Evolutionary conservation across 2,888 invertebrate species (phyloP).

Genomic region (Meloe dianella): DNA sequence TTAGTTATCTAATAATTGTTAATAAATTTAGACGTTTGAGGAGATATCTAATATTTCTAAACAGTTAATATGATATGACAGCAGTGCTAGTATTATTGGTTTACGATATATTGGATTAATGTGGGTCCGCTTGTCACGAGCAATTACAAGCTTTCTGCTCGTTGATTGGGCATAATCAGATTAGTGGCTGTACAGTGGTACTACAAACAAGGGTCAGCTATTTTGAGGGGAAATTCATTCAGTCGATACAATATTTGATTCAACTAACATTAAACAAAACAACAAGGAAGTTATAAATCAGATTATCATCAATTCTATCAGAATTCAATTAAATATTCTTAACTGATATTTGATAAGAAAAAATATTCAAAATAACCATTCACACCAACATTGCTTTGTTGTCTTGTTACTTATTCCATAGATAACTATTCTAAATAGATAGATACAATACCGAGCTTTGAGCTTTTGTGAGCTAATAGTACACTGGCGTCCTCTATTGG

Average conservation of each 20-base stretch:
- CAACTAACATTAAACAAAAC: background rate
- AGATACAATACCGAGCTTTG: too few relatives aligned
- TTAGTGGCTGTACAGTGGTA: conserved; percentile 58
- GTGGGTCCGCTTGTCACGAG: conserved; percentile 54
- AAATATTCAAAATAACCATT: too few relatives aligned
- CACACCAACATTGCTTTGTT: too few relatives aligned
- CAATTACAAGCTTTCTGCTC: conserved; percentile 56
- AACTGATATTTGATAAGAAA: too few relatives aligned
- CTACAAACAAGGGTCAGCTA: conserved; percentile 57
- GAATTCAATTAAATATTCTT: too few relatives aligned
- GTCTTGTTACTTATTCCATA: too few relatives aligned
- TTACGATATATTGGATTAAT: conserved; percentile 55
- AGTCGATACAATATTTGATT: conserved; percentile 1
- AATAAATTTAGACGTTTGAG: conserved; percentile 27
- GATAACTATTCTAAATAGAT: too few relatives aligned
- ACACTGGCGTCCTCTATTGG: too few relatives aligned
- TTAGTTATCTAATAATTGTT: background rate
- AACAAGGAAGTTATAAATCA: background rate
- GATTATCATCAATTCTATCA: background rate
- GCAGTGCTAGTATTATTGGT: conserved; percentile 52
- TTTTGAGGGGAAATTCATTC: conserved; percentile 20
- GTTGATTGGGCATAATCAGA: conserved; percentile 58
- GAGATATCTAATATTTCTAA: conserved; percentile 37
- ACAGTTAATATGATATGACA: conserved; percentile 49
- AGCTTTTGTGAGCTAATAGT: too few relatives aligned